Base-by-base conservation (phyloP, 2,113 vertebrate species). In the Entomyzon cyanotis region DNA sequence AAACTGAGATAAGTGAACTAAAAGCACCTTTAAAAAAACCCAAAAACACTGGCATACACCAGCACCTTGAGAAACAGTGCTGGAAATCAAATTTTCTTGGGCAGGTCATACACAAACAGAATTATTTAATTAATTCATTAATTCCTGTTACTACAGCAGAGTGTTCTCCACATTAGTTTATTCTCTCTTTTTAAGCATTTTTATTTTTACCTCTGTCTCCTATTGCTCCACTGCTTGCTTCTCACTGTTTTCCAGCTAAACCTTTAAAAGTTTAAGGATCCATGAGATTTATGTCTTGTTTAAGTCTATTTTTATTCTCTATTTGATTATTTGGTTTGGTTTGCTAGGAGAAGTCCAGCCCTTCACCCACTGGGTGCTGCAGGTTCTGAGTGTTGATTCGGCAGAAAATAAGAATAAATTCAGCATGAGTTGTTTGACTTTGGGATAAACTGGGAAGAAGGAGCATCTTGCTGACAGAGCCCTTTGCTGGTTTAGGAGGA, bases 61-160 rank as follows among this genome's bases (percentile, higher is more conserved):
- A 0, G 10, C 17, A 42, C 22, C 19, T 83, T 0, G 0, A 81
- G 81, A 19, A 81, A 3, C 4, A 7, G 27, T 14, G 47, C 20
- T 46, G 22, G 42, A 76, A 85, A 37, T 52, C 4, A 1, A 5
- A 7, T 46, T 71, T 55, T 35, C 33, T 11, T 3, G 9, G 24
- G 37, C 46, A 47, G 30, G 12, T 15, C 52, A 6, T 46, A 27
- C 46, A 14, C 42, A 23, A 52, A 53, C 22, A 18, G 4, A 7
- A 3, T 28, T n/a, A 39, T 58, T 24, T 4, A 4, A 30, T 22
- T 22, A 16, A 18, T 25, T 20, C 27, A 9, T 25, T 18, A 9
- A 28, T 53, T 59, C 14, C 28, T 52, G 9, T 46, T 31, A 4
- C 39, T 49, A 42, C 69, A 86, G 52, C 42, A 81, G 35, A 41